Evolutionary conservation across 1,140 invertebrate species (phyloP), one percentile per base, ranked within the genome.

Genomic region (Stratiolaelaps scimitus): DNA sequence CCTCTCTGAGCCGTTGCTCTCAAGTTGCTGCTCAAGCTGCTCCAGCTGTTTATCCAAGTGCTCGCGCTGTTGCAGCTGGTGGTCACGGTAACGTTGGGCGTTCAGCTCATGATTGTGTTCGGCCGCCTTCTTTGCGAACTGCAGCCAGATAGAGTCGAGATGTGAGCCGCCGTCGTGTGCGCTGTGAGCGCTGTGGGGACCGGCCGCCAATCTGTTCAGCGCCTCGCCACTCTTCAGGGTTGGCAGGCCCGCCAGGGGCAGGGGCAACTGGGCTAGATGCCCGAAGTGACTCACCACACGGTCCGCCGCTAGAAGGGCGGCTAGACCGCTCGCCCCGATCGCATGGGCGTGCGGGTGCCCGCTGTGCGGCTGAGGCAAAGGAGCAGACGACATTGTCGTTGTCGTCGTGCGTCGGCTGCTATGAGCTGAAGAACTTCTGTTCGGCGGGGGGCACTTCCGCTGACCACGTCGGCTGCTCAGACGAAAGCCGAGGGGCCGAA

Each of bases 51-150:
- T 40, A 40, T 40, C 34, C 34, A 40, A 10, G 34, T 40, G 34
- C 10, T 40, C 34, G 10, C 34, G 34, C 34, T 40, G 34, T 40
- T 40, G 34, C 34, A 40, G 34, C 53, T 29, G 34, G 53, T 60
- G 53, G 26, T 60, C 53, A n/a, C 53, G 53, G 34, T 60, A 60
- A 23, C 53, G 53, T 26, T 60, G 53, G 34, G 53, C 53, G 20
- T 60, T 60, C 53, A 60, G 53, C 53, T 60, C 53, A 60, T 60
- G 53, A 34, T 60, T 60, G 53, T 60, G 53, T 23, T 60, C 53
- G 53, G 53, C 53, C 53, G 53, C 53, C 53, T 60, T 60, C 53
- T 60, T 60, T 26, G 53, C 53, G 53, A 60, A 60, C 53, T 60
- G 53, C 53, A 60, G 53, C 53, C 53, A 60, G 53, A 60, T 60